These are phyloP conservation scores for Lepidostoma basale DNA, from an alignment of 1,140 invertebrate genomes.

Conservation along the genomic window DNA sequence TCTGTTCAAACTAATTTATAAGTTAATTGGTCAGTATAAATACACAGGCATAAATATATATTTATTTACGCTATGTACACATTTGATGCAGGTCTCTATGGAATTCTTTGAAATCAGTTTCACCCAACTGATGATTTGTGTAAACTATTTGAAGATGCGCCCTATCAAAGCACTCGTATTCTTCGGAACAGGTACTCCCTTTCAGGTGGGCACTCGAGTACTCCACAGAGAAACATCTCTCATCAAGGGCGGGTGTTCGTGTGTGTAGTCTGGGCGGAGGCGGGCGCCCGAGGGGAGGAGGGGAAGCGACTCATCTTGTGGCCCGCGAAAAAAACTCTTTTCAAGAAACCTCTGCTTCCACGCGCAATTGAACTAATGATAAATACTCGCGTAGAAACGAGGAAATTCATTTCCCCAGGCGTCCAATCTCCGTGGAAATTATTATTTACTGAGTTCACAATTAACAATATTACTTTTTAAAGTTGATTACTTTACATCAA, in stretches of 20 bases:
- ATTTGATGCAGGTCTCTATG: too few relatives aligned
- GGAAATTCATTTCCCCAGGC: too few relatives aligned
- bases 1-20: too few relatives aligned
- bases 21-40: too few relatives aligned
- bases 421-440: too few relatives aligned
- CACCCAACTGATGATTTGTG: not conserved
- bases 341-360: not conserved
- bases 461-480: too few relatives aligned
- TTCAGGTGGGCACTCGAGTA: not conserved
- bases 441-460: too few relatives aligned
- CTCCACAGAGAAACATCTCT: not conserved
- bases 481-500: too few relatives aligned
- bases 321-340: not conserved
- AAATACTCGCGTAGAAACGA: too few relatives aligned
- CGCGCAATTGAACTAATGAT: slow-evolving; percentile 24
- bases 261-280: not conserved
- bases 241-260: not conserved
- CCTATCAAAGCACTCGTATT: not conserved
- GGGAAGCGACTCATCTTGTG: not conserved
- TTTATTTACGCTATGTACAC: too few relatives aligned
- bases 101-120: too few relatives aligned
- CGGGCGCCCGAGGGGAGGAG: not conserved
- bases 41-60: too few relatives aligned
- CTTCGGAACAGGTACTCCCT: not conserved
- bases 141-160: slow-evolving; percentile 1